Evolutionary conservation across 35 echinoderm and acorn worm species (phyloP).

Genomic region (Heliocidaris erythrogramma): DNA sequence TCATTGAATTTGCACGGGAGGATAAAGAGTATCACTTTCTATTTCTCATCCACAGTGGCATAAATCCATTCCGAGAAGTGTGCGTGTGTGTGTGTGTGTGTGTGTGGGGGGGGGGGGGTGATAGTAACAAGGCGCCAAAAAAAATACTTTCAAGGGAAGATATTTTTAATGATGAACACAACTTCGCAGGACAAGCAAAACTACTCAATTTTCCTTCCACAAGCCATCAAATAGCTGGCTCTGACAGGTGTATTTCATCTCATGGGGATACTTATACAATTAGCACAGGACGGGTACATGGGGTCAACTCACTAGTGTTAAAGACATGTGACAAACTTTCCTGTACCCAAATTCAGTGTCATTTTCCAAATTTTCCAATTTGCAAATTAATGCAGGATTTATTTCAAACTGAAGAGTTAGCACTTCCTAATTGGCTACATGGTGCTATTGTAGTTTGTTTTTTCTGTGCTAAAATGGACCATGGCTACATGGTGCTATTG

Average conservation of each 20-base stretch:
- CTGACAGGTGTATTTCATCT: not conserved
- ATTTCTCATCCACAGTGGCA: too few relatives aligned
- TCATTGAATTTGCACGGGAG: too few relatives aligned
- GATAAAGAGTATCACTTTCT: too few relatives aligned
- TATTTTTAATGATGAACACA: not conserved
- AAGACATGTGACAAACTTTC: too few relatives aligned
- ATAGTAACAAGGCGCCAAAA: too few relatives aligned
- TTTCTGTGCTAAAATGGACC: not conserved
- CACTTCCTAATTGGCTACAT: not conserved
- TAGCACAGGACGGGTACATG: not conserved
- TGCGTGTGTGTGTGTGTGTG: too few relatives aligned
- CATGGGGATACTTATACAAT: not conserved
- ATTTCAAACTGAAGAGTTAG: not conserved
- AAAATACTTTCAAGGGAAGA: not conserved
- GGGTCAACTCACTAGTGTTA: not conserved
- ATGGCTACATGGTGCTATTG: not conserved
- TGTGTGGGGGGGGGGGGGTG: too few relatives aligned
- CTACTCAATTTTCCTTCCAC: not conserved
- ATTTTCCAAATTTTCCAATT: too few relatives aligned
- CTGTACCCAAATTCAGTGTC: not conserved
- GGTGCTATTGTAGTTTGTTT: not conserved
- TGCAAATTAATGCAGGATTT: too few relatives aligned
- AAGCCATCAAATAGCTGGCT: not conserved
- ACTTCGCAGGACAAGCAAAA: not conserved
- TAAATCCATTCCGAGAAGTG: too few relatives aligned